These are phyloP conservation scores for Salpingus planirostris DNA, from an alignment of 2,888 invertebrate species.

Conservation along the genomic window DNA sequence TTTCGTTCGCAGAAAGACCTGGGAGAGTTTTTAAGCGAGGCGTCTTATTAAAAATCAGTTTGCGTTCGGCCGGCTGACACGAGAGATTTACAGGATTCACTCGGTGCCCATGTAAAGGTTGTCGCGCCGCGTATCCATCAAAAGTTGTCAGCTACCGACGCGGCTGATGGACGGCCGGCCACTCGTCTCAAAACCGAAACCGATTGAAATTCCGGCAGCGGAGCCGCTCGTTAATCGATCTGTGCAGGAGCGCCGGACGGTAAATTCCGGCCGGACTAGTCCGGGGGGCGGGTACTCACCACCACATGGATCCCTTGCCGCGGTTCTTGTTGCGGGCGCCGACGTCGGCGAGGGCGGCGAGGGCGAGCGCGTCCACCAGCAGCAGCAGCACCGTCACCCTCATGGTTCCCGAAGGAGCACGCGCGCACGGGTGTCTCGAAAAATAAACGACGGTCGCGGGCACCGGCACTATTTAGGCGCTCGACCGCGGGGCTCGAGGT, in stretches of 20 bases:
- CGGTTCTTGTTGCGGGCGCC: constrained; percentile 50
- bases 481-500: constrained; percentile 34
- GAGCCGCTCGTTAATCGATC: constrained; percentile 5
- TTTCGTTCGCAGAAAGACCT: no score
- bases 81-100: constrained; percentile 28
- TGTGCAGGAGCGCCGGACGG: not conserved
- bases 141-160: constrained; percentile 29
- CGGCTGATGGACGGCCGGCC: constrained; percentile 21
- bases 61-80: constrained; percentile 25
- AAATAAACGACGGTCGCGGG: constrained; percentile 41
- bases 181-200: constrained; percentile 5
- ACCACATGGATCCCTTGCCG: constrained; percentile 87
- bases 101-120: constrained; percentile 28
- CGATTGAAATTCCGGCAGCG: constrained; percentile 8
- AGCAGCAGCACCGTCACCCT: constrained; percentile 24
- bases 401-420: constrained; percentile 26
- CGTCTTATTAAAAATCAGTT: constrained; percentile 21
- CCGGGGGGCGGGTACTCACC: constrained; percentile 61
- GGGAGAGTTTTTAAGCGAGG: constrained; percentile 17
- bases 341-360: constrained; percentile 29
- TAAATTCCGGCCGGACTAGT: not conserved
- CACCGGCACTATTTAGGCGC: constrained; percentile 36
- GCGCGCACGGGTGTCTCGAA: constrained; percentile 36
- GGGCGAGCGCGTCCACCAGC: constrained; percentile 2
- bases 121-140: constrained; percentile 28